Conservation (phyloP, 2,113 vertebrate species). For the Xiphophorus maculatus region DNA sequence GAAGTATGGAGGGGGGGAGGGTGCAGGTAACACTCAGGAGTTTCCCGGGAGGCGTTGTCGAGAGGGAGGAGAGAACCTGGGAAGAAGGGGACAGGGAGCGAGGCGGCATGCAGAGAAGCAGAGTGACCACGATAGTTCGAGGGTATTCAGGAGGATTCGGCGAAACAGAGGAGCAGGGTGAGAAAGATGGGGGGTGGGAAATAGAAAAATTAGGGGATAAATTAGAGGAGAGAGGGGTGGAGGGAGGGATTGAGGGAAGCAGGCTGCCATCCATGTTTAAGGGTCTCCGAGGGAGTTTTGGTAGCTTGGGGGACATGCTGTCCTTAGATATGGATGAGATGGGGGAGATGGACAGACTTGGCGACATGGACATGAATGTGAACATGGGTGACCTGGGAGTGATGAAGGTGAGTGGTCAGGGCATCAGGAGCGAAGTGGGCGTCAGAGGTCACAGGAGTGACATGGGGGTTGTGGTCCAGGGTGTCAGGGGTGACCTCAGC, state of each 20-base stretch:
- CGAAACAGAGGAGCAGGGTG: slow-evolving; percentile 55
- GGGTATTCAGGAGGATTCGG: slow-evolving; percentile 70
- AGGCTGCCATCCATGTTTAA: slow-evolving; percentile 73
- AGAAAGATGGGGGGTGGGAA: slow-evolving; percentile 66
- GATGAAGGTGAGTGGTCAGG: slow-evolving; percentile 63
- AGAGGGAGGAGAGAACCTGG: slow-evolving; percentile 75
- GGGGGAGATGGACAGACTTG: slow-evolving; percentile 64
- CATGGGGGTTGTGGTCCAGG: slow-evolving; percentile 68
- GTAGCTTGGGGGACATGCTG: slow-evolving; percentile 92
- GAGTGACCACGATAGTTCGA: slow-evolving; percentile 73
- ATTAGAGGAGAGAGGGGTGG: slow-evolving; percentile 51
- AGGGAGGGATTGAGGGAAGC: slow-evolving; percentile 61
- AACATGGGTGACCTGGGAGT: slow-evolving; percentile 66
- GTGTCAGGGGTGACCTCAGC: slow-evolving; percentile 64
- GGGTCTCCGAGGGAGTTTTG: slow-evolving; percentile 77
- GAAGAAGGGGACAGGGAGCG: slow-evolving; percentile 65
- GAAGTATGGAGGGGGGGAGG: slow-evolving; percentile 65
- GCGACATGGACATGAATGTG: slow-evolving; percentile 68
- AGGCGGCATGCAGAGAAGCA: slow-evolving; percentile 69
- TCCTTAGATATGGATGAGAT: slow-evolving; percentile 85
- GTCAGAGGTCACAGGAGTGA: slow-evolving; percentile 67
- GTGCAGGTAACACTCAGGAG: slow-evolving; percentile 77
- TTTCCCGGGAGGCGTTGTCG: slow-evolving; percentile 69
- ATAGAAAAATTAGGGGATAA: slow-evolving; percentile 58
- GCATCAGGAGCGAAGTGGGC: slow-evolving; percentile 65